phyloP scores from a whole-genome alignment of 2,888 invertebrate species.

The Magallana nippona region DNA sequence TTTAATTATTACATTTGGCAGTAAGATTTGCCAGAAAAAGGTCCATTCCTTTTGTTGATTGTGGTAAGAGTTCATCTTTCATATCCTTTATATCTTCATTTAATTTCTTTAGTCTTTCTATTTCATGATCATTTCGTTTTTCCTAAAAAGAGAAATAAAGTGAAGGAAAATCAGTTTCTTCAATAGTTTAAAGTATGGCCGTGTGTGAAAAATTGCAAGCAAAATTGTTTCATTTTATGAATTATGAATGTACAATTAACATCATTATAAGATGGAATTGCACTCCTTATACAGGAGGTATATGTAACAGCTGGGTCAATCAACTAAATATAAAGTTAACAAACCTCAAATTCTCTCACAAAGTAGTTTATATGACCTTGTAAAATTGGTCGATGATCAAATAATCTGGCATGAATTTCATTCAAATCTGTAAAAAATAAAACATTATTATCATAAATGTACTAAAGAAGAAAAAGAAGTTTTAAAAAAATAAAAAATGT shows the following conservation, averaged over 20 bases:
- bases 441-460: not conserved
- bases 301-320: no score
- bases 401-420: slow-evolving; percentile 90
- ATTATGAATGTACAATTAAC: no score
- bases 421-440: slow-evolving; percentile 85
- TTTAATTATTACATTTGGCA: slow-evolving; percentile 81
- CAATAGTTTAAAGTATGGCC: no score
- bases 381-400: slow-evolving; percentile 92
- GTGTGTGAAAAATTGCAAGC: no score
- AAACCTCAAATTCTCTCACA: slow-evolving; percentile 92
- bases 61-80: slow-evolving; percentile 87
- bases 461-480: not conserved
- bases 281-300: no score
- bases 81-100: slow-evolving; percentile 89
- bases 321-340: not conserved
- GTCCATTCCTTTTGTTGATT: slow-evolving; percentile 84
- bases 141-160: slow-evolving; percentile 82
- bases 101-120: slow-evolving; percentile 88
- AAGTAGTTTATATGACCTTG: slow-evolving; percentile 92
- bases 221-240: no score
- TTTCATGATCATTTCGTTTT: slow-evolving; percentile 89
- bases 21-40: slow-evolving; percentile 84
- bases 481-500: no score
- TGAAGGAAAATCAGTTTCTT: not conserved
- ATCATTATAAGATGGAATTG: no score